These are phyloP conservation scores for Equus przewalskii DNA, from an alignment of 2,113 vertebrate genomes.

Conservation along the genomic window DNA sequence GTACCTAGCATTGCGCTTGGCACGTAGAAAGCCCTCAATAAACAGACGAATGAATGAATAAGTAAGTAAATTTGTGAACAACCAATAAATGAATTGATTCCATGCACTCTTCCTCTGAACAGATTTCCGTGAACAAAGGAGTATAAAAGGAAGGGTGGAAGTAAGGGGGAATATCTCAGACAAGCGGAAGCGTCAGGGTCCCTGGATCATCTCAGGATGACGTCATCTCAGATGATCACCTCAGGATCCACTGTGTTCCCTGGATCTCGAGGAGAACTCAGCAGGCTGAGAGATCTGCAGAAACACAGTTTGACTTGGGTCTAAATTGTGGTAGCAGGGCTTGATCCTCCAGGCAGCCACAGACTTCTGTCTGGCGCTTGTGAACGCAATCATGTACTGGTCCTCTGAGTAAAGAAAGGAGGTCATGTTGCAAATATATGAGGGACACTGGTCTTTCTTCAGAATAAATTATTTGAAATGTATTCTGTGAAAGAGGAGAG, in stretches of 20 bases:
- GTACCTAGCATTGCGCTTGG: not conserved
- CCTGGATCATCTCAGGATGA: too few species aligned
- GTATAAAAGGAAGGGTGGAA: not conserved
- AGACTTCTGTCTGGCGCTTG: not conserved
- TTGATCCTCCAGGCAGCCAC: not conserved
- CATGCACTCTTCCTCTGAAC: not conserved
- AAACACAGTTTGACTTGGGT: not conserved
- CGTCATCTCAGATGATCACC: too few species aligned
- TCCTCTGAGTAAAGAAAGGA: not conserved
- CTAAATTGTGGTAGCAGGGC: not conserved
- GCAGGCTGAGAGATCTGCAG: not conserved
- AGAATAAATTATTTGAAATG: not conserved
- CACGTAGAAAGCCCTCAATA: not conserved
- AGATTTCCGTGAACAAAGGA: not conserved
- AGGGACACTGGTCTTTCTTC: not conserved
- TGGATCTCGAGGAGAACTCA: not conserved
- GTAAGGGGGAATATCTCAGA: not conserved
- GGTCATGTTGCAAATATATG: not conserved
- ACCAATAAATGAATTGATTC: not conserved
- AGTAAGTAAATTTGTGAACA: not conserved
- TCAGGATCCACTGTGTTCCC: too few species aligned
- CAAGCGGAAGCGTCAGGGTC: fast-evolving
- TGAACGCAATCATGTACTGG: not conserved
- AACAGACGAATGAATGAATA: not conserved
- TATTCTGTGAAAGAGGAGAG: not conserved